A percentile compares a stretch with the other conserved stretches of the same genome.
phyloP scores from a whole-genome alignment of 23 tunicate genomes.

The Diplosoma virens region DNA sequence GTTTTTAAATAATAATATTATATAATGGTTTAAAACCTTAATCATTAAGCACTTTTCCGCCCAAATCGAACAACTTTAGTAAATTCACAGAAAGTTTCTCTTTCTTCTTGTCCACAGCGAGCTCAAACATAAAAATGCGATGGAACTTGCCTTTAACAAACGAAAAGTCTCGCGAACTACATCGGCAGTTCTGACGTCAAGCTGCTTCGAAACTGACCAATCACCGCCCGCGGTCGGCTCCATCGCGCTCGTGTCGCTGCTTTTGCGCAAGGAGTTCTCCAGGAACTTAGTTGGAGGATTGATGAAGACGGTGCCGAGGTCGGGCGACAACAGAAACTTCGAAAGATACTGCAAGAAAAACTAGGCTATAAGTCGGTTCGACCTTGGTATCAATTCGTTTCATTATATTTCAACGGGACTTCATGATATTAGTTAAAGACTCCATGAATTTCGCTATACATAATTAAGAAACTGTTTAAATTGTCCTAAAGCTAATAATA shows the following conservation, averaged over 20 bases:
- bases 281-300: constrained; percentile 48
- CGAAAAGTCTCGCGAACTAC: constrained; percentile 51
- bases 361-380: not conserved
- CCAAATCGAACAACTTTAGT: too few relatives aligned
- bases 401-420: too few relatives aligned
- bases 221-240: not conserved
- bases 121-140: too few relatives aligned
- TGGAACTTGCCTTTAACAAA: constrained; percentile 40
- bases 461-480: too few relatives aligned
- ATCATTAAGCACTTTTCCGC: too few relatives aligned
- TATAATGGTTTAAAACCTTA: too few relatives aligned
- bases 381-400: not conserved
- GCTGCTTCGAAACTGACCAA: constrained; percentile 12
- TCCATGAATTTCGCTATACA: too few relatives aligned
- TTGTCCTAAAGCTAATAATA: too few relatives aligned
- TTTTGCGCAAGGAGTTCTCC: constrained; percentile 22
- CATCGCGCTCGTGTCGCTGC: not conserved
- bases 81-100: too few relatives aligned
- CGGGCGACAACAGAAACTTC: constrained; percentile 49
- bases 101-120: too few relatives aligned
- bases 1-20: too few relatives aligned
- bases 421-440: too few relatives aligned
- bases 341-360: constrained; percentile 35
- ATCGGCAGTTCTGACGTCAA: constrained; percentile 34
- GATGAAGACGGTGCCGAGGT: constrained; percentile 49